Percentiles rank a stretch among this genome's conserved stretches.
Conservation (phyloP, 2,797 vertebrate genomes). For the Tolypeutes matacus region DNA sequence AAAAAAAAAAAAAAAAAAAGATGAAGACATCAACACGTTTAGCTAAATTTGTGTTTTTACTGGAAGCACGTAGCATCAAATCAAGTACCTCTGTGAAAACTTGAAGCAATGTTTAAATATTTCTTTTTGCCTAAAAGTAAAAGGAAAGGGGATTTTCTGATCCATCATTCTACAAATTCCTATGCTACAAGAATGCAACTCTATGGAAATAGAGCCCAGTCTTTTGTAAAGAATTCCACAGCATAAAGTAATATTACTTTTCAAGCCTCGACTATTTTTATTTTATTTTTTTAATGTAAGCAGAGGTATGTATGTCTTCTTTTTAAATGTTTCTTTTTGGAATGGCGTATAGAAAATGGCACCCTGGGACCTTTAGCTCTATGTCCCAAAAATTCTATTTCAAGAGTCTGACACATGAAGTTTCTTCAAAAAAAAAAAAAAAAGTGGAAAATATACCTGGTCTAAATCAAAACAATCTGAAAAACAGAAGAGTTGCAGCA, state of each 20-base stretch:
- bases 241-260: constrained; percentile 38
- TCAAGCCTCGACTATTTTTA: constrained; percentile 71
- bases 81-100: constrained; percentile 2
- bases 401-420: constrained; percentile 47
- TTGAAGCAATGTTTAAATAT: not conserved
- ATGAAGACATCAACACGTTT: not conserved
- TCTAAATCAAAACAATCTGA: constrained; percentile 66
- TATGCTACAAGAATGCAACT: not conserved
- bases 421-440: not conserved
- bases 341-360: constrained; percentile 70
- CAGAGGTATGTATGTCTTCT: constrained; percentile 38
- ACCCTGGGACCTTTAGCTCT: constrained; percentile 51
- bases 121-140: constrained; percentile 14
- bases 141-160: not conserved
- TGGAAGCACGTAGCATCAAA: not conserved
- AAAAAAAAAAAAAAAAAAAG: no score
- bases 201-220: not conserved
- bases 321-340: constrained; percentile 60
- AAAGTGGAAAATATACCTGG: constrained; percentile 33
- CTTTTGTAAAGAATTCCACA: constrained; percentile 61
- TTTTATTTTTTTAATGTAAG: constrained; percentile 68
- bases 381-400: constrained; percentile 54
- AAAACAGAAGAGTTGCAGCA: constrained; percentile 55
- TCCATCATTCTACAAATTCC: not conserved
- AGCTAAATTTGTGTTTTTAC: constrained; percentile 42